phyloP scores from a whole-genome alignment of 2,888 invertebrate species.

The Tetragnatha montana region DNA sequence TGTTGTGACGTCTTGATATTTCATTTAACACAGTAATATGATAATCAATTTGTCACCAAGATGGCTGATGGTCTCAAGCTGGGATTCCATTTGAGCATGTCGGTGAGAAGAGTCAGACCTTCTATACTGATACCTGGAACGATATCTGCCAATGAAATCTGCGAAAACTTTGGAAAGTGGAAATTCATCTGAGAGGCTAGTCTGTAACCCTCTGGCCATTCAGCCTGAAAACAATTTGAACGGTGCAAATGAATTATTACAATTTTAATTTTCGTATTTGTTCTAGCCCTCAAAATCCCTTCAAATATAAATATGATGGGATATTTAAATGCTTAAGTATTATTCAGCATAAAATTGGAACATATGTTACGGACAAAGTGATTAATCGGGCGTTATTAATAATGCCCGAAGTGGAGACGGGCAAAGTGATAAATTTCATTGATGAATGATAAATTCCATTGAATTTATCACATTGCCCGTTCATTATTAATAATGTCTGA shows the following conservation, averaged over 20 bases:
- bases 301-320: no score
- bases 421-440: no score
- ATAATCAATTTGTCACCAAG: slow-evolving; percentile 74
- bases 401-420: no score
- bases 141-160: slow-evolving; percentile 86
- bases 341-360: background rate
- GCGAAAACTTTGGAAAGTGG: slow-evolving; percentile 92
- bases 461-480: no score
- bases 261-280: background rate
- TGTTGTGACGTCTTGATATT: background rate
- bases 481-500: no score
- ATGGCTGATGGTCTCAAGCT: slow-evolving; percentile 90
- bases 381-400: no score
- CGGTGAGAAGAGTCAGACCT: slow-evolving; percentile 88
- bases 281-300: no score
- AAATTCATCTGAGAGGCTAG: slow-evolving; percentile 96
- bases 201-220: slow-evolving; percentile 96
- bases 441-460: no score
- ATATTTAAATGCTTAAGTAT: no score
- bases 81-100: slow-evolving; percentile 94
- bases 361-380: no score
- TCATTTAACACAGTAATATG: background rate
- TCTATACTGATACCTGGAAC: slow-evolving; percentile 90
- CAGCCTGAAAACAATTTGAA: slow-evolving; percentile 79
- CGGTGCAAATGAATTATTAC: background rate